Percentiles rank a stretch among this genome's conserved stretches.
Evolutionary conservation across 2,113 vertebrate genomes (phyloP).

Genomic region (Solea senegalensis): DNA sequence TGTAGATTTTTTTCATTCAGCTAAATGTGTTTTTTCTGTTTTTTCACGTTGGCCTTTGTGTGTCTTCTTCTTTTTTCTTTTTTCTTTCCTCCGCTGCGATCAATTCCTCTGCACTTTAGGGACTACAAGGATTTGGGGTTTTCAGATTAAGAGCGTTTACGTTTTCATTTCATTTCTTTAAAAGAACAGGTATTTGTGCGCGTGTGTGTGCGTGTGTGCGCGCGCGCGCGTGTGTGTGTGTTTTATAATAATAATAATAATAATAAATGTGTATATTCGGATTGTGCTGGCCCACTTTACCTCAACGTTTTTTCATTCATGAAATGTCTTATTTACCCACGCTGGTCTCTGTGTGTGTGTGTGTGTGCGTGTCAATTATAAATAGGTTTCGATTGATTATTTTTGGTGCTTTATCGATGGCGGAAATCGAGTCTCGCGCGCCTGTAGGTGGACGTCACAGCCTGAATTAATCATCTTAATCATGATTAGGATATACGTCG

Average conservation of each 20-base stretch:
- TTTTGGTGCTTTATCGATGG: constrained; percentile 31
- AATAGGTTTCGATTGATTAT: constrained; percentile 54
- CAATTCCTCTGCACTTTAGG: constrained; percentile 34
- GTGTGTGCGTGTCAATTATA: constrained; percentile 40
- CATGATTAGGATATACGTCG: constrained; percentile 55
- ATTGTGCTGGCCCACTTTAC: constrained; percentile 5
- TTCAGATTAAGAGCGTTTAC: constrained; percentile 10
- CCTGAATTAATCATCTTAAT: constrained; percentile 66
- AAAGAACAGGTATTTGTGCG: not conserved
- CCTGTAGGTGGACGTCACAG: constrained; percentile 40
- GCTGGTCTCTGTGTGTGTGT: not conserved
- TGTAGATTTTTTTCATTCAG: constrained; percentile 9
- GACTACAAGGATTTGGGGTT: constrained; percentile 31
- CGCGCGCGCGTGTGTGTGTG: not conserved
- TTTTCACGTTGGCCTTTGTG: constrained; percentile 47
- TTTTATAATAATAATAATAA: not conserved
- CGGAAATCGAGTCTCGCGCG: constrained; percentile 43
- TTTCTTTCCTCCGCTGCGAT: constrained; percentile 11
- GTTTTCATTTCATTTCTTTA: constrained; percentile 1
- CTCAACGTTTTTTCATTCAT: constrained; percentile 55
- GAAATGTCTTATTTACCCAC: constrained; percentile 23
- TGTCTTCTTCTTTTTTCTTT: not conserved
- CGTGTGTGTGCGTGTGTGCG: not conserved
- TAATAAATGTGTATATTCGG: constrained; percentile 25
- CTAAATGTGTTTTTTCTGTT: constrained; percentile 13